phyloP scores from a whole-genome alignment of 2,797 vertebrate genomes.

The Gastrophryne carolinensis region DNA sequence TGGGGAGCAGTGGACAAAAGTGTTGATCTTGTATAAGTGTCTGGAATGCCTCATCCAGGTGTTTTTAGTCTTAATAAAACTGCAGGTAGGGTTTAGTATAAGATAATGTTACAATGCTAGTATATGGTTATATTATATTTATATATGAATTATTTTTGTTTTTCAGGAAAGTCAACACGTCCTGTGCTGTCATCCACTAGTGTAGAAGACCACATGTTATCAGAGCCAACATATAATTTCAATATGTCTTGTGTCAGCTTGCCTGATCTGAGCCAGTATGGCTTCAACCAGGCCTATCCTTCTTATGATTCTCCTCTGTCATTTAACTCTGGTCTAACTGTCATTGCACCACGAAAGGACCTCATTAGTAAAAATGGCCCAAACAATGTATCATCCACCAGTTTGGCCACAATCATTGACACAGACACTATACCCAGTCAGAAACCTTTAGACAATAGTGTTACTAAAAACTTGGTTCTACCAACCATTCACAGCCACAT shows the following conservation, averaged over 20 bases:
- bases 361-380: background rate
- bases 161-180: slow-evolving; percentile 22
- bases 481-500: background rate
- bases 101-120: no score
- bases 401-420: background rate
- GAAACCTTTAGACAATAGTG: background rate
- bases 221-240: background rate
- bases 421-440: background rate
- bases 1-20: no score
- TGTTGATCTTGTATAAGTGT: no score
- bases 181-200: background rate
- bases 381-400: background rate
- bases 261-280: background rate
- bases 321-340: background rate
- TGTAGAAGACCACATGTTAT: background rate
- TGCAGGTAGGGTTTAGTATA: no score
- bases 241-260: slow-evolving; percentile 2
- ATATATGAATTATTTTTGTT: background rate
- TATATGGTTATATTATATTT: no score
- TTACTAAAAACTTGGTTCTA: background rate
- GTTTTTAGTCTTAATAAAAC: no score
- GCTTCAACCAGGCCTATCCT: accelerated
- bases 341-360: no score
- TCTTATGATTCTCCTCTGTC: background rate
- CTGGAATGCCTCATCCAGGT: no score